Percentiles rank a stretch among this genome's conserved stretches.
phyloP scores from a whole-genome alignment of 2,888 invertebrate genomes.

The Xanthorhoe spadicearia region DNA sequence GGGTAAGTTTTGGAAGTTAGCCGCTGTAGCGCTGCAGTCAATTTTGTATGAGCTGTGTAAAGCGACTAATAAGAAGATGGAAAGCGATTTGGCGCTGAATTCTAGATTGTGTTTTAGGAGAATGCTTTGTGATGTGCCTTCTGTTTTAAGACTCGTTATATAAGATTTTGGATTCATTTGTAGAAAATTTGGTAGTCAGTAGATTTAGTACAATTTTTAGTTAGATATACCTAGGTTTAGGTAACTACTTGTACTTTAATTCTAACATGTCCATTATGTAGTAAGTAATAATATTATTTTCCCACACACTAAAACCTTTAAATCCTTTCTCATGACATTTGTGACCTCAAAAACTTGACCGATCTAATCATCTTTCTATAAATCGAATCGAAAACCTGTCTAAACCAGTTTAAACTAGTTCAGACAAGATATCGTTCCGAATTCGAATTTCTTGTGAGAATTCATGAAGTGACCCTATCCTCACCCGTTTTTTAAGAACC shows the following conservation, averaged over 20 bases:
- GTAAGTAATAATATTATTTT: neutral
- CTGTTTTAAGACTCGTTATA: slow-evolving; percentile 36
- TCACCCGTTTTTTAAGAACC: slow-evolving; percentile 38
- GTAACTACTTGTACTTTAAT: too few relatives aligned
- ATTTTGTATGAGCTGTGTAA: slow-evolving; percentile 53
- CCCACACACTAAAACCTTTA: neutral
- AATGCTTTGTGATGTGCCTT: slow-evolving; percentile 33
- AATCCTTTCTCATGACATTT: slow-evolving; percentile 33
- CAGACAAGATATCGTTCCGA: slow-evolving; percentile 26
- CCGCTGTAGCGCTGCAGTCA: slow-evolving; percentile 60
- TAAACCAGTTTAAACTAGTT: slow-evolving; percentile 31
- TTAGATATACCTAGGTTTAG: too few relatives aligned
- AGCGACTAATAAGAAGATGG: slow-evolving; percentile 52
- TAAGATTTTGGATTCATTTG: slow-evolving; percentile 34
- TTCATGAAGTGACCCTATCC: slow-evolving; percentile 20
- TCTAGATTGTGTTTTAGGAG: slow-evolving; percentile 26
- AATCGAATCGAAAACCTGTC: slow-evolving; percentile 31
- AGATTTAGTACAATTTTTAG: too few relatives aligned
- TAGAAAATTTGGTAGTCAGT: neutral
- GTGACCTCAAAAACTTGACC: slow-evolving; percentile 36
- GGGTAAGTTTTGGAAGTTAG: slow-evolving; percentile 46
- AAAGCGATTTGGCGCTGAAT: slow-evolving; percentile 42
- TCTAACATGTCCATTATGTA: too few relatives aligned
- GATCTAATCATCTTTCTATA: slow-evolving; percentile 32
- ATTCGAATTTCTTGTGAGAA: slow-evolving; percentile 43